These are phyloP conservation scores for Phataginus tricuspis DNA, from an alignment of 2,797 vertebrate species.

Conservation along the genomic window DNA sequence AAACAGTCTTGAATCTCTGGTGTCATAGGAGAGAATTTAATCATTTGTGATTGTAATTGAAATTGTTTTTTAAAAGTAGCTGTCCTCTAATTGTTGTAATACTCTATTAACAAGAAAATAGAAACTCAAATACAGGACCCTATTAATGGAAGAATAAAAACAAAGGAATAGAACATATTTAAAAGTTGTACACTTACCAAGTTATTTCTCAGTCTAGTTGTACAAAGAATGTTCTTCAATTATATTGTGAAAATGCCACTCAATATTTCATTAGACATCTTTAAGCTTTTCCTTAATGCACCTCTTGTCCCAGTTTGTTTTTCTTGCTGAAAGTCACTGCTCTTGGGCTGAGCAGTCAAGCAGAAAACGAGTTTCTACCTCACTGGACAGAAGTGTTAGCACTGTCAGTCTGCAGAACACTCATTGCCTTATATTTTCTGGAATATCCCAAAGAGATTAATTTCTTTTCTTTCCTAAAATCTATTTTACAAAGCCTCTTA, in stretches of 20 bases:
- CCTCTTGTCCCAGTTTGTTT: slow-evolving; percentile 56
- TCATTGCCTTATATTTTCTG: neutral
- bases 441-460: slow-evolving; percentile 45
- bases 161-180: neutral
- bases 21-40: neutral
- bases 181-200: neutral
- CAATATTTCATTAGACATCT: neutral
- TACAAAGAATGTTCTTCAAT: neutral
- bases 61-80: neutral
- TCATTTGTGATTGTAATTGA: neutral
- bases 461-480: slow-evolving; percentile 58
- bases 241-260: slow-evolving; percentile 2
- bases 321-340: slow-evolving; percentile 79
- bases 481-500: neutral
- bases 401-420: slow-evolving; percentile 41
- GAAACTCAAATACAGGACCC: neutral
- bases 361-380: slow-evolving; percentile 85
- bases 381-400: slow-evolving; percentile 72
- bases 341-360: slow-evolving; percentile 80
- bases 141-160: slow-evolving; percentile 22
- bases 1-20: neutral
- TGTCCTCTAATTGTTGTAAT: neutral
- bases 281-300: slow-evolving; percentile 69
- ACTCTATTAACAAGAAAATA: slow-evolving; percentile 1
- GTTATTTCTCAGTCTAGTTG: neutral